Evolutionary conservation across 64 coral and sea anemone species (phyloP).

Genomic region (Orbicella faveolata): DNA sequence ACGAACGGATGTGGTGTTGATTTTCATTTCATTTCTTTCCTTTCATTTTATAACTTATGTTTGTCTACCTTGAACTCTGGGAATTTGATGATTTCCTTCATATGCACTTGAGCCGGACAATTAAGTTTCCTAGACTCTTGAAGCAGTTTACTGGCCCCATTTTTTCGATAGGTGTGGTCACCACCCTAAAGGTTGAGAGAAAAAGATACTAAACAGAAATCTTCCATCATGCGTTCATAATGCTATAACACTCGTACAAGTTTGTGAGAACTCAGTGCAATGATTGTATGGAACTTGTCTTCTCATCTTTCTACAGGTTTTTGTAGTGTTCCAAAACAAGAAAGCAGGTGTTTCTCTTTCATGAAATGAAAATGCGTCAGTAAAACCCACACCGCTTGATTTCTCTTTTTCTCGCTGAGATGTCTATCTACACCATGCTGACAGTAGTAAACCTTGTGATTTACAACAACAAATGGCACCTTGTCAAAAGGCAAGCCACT

Average conservation of each 20-base stretch:
- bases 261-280: too few relatives aligned
- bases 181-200: not conserved
- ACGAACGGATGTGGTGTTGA: not conserved
- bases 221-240: too few relatives aligned
- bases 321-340: too few relatives aligned
- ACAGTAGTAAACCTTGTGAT: slow-evolving; percentile 33
- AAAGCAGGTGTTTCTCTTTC: too few relatives aligned
- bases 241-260: too few relatives aligned
- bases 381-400: slow-evolving; percentile 8
- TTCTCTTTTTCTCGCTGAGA: not conserved
- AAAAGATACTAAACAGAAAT: not conserved
- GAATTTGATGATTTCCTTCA: slow-evolving; percentile 48
- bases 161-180: slow-evolving; percentile 48
- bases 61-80: slow-evolving; percentile 32
- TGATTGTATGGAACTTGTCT: too few relatives aligned
- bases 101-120: slow-evolving; percentile 27
- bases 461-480: slow-evolving; percentile 21
- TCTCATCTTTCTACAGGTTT: too few relatives aligned
- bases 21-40: not conserved
- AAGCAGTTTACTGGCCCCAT: slow-evolving; percentile 35
- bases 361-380: too few relatives aligned
- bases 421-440: slow-evolving; percentile 36
- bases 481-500: not conserved
- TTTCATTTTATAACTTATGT: too few relatives aligned
- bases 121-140: slow-evolving; percentile 47